Conservation (phyloP, 2,888 invertebrate species). For the Drosophila merina region DNA sequence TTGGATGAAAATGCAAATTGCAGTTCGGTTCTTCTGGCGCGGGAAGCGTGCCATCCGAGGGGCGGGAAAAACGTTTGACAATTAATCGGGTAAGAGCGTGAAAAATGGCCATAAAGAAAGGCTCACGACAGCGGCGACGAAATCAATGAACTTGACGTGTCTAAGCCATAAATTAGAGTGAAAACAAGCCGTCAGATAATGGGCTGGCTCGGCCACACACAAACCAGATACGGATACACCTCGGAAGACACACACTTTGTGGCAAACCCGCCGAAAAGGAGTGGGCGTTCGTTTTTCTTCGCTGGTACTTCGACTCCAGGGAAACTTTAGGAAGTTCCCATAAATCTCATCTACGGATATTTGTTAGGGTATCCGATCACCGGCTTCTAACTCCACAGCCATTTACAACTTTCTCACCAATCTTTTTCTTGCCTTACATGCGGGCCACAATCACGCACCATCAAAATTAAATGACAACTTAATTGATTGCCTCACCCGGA, state of each 20-base stretch:
- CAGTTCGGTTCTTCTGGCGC: neutral
- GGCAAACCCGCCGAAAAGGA: slow-evolving; percentile 48
- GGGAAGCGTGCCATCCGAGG: slow-evolving; percentile 40
- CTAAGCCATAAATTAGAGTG: slow-evolving; percentile 63
- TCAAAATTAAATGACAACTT: slow-evolving; percentile 73
- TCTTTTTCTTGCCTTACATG: slow-evolving; percentile 37
- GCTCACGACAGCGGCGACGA: slow-evolving; percentile 31
- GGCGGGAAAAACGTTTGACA: slow-evolving; percentile 48
- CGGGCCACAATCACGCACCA: slow-evolving; percentile 51
- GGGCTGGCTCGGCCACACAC: slow-evolving; percentile 33
- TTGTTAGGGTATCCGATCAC: slow-evolving; percentile 5
- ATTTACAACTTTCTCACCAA: slow-evolving; percentile 13
- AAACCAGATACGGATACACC: slow-evolving; percentile 6
- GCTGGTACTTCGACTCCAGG: neutral
- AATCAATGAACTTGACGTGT: slow-evolving; percentile 72
- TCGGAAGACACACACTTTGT: slow-evolving; percentile 5
- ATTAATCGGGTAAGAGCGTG: slow-evolving; percentile 74
- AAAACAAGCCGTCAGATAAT: slow-evolving; percentile 61
- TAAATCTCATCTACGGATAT: neutral
- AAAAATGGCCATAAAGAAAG: slow-evolving; percentile 55
- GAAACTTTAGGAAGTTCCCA: neutral
- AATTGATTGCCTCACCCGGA: slow-evolving; percentile 62
- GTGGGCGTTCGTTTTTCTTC: slow-evolving; percentile 60
- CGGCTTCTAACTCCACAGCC: neutral
- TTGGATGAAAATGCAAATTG: slow-evolving; percentile 18